Base-by-base conservation (phyloP, 2,113 vertebrate genomes). In the Agapornis roseicollis region DNA sequence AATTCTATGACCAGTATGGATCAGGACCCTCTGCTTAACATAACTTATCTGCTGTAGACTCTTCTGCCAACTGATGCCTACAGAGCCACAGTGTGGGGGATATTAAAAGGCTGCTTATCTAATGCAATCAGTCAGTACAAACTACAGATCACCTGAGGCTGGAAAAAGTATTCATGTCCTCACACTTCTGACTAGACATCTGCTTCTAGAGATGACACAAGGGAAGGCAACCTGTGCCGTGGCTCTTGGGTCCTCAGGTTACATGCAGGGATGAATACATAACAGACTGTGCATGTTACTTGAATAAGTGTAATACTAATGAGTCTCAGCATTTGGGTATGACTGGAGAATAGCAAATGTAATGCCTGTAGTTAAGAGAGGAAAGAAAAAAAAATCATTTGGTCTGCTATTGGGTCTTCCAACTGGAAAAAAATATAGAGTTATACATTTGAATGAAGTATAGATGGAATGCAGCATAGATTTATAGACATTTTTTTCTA, bases 71-170 rank as follows among this genome's bases (percentile, higher is more conserved):
- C 76, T 33, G 72, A 66, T 93, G 49, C 85, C 78, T 86, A 69
- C 53, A 0, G 28, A 88, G 80, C 83, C 55, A 4, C 77, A 81
- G 80, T 69, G 28, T 4, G 46, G 64, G 70, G 64, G 84, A 68
- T 80, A 86, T 95, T 93, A 93, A 96, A 80, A 25, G 63, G 7
- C 49, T 86, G 60, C 63, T 92, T 88, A 90, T 80, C 95, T 94
- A 88, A 64, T 1, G 3, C 76, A 73, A 58, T 93, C 94, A 91
- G 12, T 95, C 95, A 83, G 49, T 63, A 23, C 60, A 78, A 95
- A n/a, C n/a, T 60, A 27, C 50, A 84, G 72, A 58, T 50, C 2
- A 29, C 94, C 83, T 2, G 8, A 55, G 88, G 94, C 65, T 93
- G 77, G 42, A 44, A 41, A 56, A 91, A 71, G 58, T 42, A 11